phyloP scores from a whole-genome alignment of 2,888 invertebrate genomes.

The Ophion obscuratus region DNA sequence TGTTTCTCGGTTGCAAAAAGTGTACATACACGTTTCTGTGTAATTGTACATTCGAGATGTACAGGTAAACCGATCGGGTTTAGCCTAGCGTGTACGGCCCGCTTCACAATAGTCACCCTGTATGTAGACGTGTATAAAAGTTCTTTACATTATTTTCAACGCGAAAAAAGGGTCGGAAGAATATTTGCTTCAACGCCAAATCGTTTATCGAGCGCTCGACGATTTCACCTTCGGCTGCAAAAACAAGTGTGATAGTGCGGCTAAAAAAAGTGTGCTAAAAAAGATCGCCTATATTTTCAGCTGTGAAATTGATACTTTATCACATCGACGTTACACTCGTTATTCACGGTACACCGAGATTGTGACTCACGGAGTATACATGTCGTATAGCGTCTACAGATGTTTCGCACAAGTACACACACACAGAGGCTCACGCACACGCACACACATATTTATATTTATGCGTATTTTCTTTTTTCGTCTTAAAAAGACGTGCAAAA shows the following conservation, averaged over 20 bases:
- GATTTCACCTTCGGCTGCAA: background rate
- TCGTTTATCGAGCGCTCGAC: background rate
- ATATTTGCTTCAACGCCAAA: background rate
- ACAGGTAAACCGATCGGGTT: no score
- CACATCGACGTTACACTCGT: constrained; percentile 12
- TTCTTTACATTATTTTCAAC: background rate
- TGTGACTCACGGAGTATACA: constrained; percentile 29
- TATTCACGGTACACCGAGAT: constrained; percentile 25
- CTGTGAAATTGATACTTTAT: constrained; percentile 17
- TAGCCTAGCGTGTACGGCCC: no score
- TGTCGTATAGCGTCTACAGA: background rate
- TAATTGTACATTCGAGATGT: no score
- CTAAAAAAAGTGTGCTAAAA: background rate
- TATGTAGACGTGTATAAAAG: background rate
- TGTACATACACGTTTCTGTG: no score
- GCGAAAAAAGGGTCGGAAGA: background rate
- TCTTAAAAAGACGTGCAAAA: constrained; percentile 7
- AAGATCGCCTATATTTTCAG: background rate
- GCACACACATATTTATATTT: background rate
- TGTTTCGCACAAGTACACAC: background rate
- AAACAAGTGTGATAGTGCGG: background rate
- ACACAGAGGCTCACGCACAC: no score
- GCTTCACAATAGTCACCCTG: no score
- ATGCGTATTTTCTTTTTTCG: background rate
- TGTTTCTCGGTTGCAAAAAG: no score